These are phyloP conservation scores for Malacoctenus gilli DNA, from an alignment of 2,797 vertebrate species.

Conservation along the genomic window DNA sequence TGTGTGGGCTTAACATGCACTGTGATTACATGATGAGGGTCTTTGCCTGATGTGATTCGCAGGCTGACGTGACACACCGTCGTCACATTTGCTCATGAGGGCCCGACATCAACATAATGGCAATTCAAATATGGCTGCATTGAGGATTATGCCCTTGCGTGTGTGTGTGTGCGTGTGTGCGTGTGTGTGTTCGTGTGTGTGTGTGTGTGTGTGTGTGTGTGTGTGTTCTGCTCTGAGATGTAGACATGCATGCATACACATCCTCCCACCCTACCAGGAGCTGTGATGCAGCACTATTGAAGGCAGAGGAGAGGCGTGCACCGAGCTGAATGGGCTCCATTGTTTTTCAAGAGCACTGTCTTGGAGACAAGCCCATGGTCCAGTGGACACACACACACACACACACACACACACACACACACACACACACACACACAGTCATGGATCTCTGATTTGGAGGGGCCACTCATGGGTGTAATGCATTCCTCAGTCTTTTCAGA, in stretches of 20 bases:
- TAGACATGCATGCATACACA: not conserved
- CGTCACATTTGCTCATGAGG: not conserved
- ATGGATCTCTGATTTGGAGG: too few relatives aligned
- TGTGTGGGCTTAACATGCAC: not conserved
- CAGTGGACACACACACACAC: not conserved
- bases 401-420: conserved; percentile 10
- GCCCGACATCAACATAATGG: conserved; percentile 19
- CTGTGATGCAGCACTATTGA: conserved; percentile 49
- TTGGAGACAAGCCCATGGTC: conserved; percentile 45
- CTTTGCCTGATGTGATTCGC: conserved; percentile 7
- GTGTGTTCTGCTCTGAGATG: not conserved
- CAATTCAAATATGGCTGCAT: conserved; percentile 25
- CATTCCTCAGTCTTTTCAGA: too few relatives aligned
- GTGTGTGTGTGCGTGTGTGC: conserved; percentile 1
- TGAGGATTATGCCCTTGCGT: conserved; percentile 28
- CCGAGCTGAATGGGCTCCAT: conserved; percentile 58
- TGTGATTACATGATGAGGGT: conserved; percentile 12
- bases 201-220: conserved; percentile 1
- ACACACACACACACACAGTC: not conserved
- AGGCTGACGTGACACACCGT: not conserved
- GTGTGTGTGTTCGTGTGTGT: not conserved
- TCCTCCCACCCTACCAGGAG: conserved; percentile 9
- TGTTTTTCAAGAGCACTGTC: conserved; percentile 52
- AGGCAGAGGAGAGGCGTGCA: conserved; percentile 44
- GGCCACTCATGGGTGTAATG: too few relatives aligned